Percentiles rank a stretch among this genome's conserved stretches.
Evolutionary conservation across 2,888 invertebrate species (phyloP).

Genomic region (Sesamia inferens): DNA sequence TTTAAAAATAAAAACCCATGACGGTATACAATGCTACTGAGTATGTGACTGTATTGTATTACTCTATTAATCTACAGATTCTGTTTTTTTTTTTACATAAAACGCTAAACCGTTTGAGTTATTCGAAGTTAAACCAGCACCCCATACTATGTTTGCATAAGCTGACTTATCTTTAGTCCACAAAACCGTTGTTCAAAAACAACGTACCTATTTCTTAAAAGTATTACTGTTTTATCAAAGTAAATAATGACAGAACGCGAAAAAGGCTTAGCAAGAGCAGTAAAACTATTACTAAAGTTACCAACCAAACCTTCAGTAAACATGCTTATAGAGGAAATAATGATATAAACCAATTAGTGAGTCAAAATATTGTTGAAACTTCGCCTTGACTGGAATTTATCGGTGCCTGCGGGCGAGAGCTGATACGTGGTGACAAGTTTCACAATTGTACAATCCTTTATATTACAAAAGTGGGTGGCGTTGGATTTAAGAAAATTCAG

Average conservation of each 20-base stretch:
- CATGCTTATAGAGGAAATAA: constrained; percentile 35
- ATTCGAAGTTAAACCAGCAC: background rate
- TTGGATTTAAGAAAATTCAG: background rate
- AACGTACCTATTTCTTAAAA: constrained; percentile 24
- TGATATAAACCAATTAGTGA: constrained; percentile 40
- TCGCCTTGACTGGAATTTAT: constrained; percentile 47
- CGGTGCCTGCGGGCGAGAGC: constrained; percentile 21
- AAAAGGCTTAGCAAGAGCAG: constrained; percentile 24
- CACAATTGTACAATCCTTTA: background rate
- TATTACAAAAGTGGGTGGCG: background rate
- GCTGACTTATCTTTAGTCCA: constrained; percentile 25
- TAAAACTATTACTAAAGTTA: constrained; percentile 27
- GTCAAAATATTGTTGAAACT: constrained; percentile 26
- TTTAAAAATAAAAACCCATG: too few relatives aligned
- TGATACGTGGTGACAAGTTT: constrained; percentile 31
- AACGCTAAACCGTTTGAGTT: background rate
- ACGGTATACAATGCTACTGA: too few relatives aligned
- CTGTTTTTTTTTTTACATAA: background rate
- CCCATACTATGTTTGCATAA: background rate
- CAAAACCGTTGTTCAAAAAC: constrained; percentile 3
- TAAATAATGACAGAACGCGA: constrained; percentile 25
- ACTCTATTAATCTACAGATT: too few relatives aligned
- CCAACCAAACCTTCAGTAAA: constrained; percentile 38
- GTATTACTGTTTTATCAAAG: constrained; percentile 44
- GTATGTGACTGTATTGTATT: too few relatives aligned